phyloP scores from a whole-genome alignment of 2,113 vertebrate genomes.

The Corvus cornix region DNA sequence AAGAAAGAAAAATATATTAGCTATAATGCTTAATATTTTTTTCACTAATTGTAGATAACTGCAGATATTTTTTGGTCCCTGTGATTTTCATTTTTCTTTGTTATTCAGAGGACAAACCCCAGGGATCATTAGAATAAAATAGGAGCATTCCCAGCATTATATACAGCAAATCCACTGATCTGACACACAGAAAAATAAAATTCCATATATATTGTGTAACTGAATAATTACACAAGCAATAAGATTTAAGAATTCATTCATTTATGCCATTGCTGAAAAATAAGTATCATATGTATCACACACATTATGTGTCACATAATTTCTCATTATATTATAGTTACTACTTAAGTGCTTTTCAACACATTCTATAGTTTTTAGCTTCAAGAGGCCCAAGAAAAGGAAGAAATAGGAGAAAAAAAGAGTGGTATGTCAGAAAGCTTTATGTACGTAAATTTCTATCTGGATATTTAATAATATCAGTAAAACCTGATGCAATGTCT shows the following conservation, averaged over 20 bases:
- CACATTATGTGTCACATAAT: background rate
- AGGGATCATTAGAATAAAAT: background rate
- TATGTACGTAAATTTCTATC: background rate
- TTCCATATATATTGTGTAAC: background rate
- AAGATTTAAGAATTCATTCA: background rate
- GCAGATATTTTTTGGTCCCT: background rate
- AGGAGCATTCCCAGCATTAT: background rate
- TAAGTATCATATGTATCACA: background rate
- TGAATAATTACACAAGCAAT: background rate
- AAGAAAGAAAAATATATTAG: background rate
- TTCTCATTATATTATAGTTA: background rate
- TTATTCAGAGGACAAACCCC: background rate
- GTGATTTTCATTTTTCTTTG: background rate
- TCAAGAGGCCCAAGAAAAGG: background rate
- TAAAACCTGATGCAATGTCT: background rate
- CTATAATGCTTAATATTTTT: background rate
- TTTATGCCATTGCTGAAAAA: background rate
- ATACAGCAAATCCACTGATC: background rate
- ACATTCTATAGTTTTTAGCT: background rate
- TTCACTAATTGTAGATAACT: background rate
- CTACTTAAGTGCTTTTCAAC: background rate
- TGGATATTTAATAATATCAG: background rate
- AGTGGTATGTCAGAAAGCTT: background rate
- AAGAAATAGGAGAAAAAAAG: background rate
- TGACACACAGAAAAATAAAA: background rate